Percentiles rank a stretch among this genome's conserved stretches.
phyloP scores from a whole-genome alignment of 2,113 vertebrate species.

The Anhinga anhinga region DNA sequence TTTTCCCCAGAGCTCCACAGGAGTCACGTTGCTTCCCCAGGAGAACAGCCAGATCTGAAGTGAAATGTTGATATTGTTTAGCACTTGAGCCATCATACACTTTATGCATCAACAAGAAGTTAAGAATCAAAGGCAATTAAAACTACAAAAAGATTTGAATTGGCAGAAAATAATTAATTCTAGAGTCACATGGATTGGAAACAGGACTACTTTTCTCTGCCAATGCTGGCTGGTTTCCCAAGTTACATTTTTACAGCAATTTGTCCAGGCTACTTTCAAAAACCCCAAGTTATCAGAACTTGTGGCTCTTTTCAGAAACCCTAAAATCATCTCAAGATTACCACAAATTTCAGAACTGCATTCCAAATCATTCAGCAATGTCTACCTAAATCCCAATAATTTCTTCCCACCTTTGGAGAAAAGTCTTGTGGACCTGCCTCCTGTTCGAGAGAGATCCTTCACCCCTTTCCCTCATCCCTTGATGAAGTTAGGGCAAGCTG shows the following conservation, averaged over 20 bases:
- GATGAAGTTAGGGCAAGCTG: not conserved
- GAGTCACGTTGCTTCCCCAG: not conserved
- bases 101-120: not conserved
- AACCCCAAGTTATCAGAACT: not conserved
- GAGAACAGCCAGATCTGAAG: not conserved
- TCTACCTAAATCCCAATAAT: not conserved
- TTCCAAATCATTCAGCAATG: not conserved
- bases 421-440: not conserved
- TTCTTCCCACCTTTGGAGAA: not conserved
- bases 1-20: not conserved
- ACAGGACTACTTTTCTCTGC: not conserved
- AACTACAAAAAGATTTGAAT: not conserved
- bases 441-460: not conserved
- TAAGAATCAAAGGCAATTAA: constrained; percentile 50
- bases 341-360: not conserved
- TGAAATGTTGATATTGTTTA: constrained; percentile 2
- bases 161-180: constrained; percentile 25
- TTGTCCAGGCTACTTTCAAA: not conserved
- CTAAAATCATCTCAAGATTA: not conserved
- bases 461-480: not conserved
- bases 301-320: not conserved
- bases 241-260: not conserved
- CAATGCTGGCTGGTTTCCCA: not conserved
- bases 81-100: not conserved
- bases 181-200: constrained; percentile 23